A percentile compares a stretch with the other conserved stretches of the same genome.
phyloP scores from a whole-genome alignment of 35 echinoderm and acorn worm species.

The Heliocidaris tuberculata region DNA sequence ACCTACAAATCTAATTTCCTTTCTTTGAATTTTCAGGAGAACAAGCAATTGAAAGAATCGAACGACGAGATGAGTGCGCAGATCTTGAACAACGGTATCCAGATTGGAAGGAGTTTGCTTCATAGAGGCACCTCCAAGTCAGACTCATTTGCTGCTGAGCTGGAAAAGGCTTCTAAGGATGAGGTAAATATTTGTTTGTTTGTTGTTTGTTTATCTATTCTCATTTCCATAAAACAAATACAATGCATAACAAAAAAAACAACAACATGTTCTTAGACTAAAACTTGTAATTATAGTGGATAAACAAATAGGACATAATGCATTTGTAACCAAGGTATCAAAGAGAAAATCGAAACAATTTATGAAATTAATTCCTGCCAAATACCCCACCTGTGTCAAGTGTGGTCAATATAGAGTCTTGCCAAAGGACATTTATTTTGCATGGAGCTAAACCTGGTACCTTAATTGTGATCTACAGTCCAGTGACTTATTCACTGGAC shows the following conservation, averaged over 20 bases:
- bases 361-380: too few relatives aligned
- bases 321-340: too few relatives aligned
- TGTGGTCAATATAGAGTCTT: too few relatives aligned
- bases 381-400: too few relatives aligned
- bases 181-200: constrained; percentile 42
- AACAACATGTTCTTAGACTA: neutral
- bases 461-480: too few relatives aligned
- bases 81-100: constrained; percentile 79
- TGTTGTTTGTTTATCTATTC: neutral
- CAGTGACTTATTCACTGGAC: too few relatives aligned
- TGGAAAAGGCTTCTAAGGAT: constrained; percentile 89
- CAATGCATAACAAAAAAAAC: neutral
- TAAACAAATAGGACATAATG: too few relatives aligned
- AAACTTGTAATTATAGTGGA: too few relatives aligned
- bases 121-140: constrained; percentile 70
- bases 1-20: too few relatives aligned
- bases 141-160: constrained; percentile 89
- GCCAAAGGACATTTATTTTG: too few relatives aligned
- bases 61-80: constrained; percentile 94
- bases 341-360: too few relatives aligned
- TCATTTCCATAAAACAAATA: neutral
- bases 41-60: constrained; percentile 73
- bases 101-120: constrained; percentile 69
- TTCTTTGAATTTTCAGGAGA: constrained; percentile 60
- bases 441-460: too few relatives aligned